These are phyloP conservation scores for Netta rufina DNA, from an alignment of 2,797 vertebrate genomes.

Conservation along the genomic window DNA sequence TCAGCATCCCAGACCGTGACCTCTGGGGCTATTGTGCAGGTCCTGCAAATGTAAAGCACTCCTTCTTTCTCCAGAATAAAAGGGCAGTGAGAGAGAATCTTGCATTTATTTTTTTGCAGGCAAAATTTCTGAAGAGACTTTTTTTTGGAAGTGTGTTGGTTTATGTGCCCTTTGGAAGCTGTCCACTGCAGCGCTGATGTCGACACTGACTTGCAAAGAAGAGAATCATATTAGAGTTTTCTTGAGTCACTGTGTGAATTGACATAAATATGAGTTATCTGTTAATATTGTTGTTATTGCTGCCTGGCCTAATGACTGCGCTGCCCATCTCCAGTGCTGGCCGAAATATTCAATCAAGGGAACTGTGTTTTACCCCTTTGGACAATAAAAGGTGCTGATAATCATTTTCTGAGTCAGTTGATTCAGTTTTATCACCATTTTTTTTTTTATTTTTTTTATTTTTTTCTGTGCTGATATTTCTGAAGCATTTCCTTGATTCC, in stretches of 20 bases:
- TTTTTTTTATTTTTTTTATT: background rate
- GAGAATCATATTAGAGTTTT: conserved; percentile 1
- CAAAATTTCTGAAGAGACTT: background rate
- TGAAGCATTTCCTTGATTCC: background rate
- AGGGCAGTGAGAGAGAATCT: background rate
- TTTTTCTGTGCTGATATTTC: background rate
- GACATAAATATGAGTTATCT: conserved; percentile 58
- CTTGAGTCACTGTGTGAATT: background rate
- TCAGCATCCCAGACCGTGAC: background rate
- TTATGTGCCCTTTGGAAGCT: background rate
- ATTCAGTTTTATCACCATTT: conserved; percentile 17
- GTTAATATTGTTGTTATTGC: conserved; percentile 25
- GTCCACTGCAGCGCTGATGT: background rate
- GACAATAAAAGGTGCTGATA: background rate
- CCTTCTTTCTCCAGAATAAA: background rate
- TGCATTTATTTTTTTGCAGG: background rate
- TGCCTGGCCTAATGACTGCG: background rate
- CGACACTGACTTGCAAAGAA: background rate
- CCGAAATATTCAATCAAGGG: background rate
- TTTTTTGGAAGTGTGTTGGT: background rate
- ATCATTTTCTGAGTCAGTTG: background rate
- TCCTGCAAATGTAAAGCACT: background rate
- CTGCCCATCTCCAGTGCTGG: background rate
- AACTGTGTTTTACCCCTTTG: background rate
- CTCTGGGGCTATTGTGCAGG: rapidly evolving